phyloP scores from a whole-genome alignment of 2,888 invertebrate species.

The Uloborus plumipes region DNA sequence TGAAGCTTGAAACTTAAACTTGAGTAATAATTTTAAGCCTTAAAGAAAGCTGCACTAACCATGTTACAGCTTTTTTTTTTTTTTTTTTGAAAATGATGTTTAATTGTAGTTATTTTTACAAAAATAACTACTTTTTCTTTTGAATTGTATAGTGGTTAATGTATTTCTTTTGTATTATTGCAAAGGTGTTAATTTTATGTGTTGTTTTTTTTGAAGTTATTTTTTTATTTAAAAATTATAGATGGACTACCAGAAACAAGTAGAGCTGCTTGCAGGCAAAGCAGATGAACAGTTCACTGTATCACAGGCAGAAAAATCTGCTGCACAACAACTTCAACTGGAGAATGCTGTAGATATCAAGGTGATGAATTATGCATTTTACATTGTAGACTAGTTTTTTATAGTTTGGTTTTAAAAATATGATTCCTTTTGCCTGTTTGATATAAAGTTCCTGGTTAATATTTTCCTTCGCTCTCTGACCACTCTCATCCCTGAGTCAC shows the following conservation, averaged over 20 bases:
- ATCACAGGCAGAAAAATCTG: slow-evolving; percentile 81
- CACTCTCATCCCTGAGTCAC: no score
- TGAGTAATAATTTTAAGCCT: no score
- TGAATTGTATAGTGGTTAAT: not conserved
- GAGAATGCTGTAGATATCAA: slow-evolving; percentile 98
- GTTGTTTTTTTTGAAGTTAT: not conserved
- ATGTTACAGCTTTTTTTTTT: no score
- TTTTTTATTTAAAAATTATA: slow-evolving; percentile 71
- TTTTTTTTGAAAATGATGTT: not conserved
- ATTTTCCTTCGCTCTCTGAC: no score
- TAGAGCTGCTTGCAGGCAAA: slow-evolving; percentile 87
- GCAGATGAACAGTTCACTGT: slow-evolving; percentile 96
- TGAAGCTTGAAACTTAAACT: no score
- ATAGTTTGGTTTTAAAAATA: not conserved
- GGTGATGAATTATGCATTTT: slow-evolving; percentile 74
- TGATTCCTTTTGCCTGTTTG: slow-evolving; percentile 9
- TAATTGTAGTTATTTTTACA: not conserved
- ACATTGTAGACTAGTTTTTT: not conserved
- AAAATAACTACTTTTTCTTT: not conserved
- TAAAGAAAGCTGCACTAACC: no score
- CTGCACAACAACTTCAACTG: slow-evolving; percentile 80
- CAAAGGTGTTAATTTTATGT: not conserved
- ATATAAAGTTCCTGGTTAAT: no score
- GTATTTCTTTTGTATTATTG: not conserved
- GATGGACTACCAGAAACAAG: slow-evolving; percentile 88